Base-by-base conservation (phyloP, 2,888 invertebrate species). In the Amiota communis region DNA sequence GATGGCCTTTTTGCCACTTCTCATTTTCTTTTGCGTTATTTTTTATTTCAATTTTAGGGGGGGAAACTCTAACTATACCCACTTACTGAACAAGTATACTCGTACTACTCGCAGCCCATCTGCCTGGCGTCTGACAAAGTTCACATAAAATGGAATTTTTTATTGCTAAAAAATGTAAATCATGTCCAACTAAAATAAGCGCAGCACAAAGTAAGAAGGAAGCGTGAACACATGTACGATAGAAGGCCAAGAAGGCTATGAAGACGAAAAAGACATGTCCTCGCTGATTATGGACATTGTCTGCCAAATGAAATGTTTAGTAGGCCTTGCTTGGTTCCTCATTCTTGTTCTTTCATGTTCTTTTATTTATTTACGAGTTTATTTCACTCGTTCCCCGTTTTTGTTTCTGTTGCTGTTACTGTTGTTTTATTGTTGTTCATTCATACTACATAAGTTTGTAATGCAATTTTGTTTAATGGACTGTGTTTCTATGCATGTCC, bases 81-180 rank as follows among this genome's bases (percentile, higher is more conserved):
- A 23, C 23, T 23, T 23, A 23, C 23, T 23, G n/a, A n/a, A 23
- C 23, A 3, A 23, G 3, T 23, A 23, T 23, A 23, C 23, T 36
- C 36, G 3, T 36, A 36, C 6, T 1, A 23, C 3, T 2, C 23
- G 23, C 23, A 23, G 23, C 36, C 36, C 3, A 36, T 36, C 6
- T 36, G 36, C 36, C 36, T 0, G 8, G 6, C 36, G 36, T 36
- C 36, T 36, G 6, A 68, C 53, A 71, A 67, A 72, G 77, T 81
- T 81, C 81, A 83, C 79, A 84, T 84, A 84, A 83, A 83, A 83
- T 83, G 78, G 80, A 83, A 80, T 83, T 82, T 83, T 83, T 78
- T 81, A 83, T 83, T 79, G 83, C 78, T 82, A 75, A 81, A 84
- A 83, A 83, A 81, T 83, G 80, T 83, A 83, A 85, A 83, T 85